These are phyloP conservation scores for Pseudomugil tenellus DNA, from an alignment of 2,797 vertebrate species.

Conservation along the genomic window DNA sequence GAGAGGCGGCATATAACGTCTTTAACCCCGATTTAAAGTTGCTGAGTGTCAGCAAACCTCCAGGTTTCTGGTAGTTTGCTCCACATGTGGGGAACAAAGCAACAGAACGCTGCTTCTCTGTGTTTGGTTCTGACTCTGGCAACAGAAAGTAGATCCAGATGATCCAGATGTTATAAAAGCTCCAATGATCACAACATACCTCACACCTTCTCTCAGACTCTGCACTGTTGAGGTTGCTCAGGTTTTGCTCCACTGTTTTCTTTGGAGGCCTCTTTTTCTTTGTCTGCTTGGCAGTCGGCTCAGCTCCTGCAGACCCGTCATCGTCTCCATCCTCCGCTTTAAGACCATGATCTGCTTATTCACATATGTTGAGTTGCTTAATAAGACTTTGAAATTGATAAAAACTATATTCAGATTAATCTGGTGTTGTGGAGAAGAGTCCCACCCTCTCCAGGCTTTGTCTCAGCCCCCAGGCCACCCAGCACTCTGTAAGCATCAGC, in stretches of 20 bases:
- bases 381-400: too few species aligned
- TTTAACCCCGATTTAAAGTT: too few species aligned
- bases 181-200: slow-evolving; percentile 71
- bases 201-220: slow-evolving; percentile 85
- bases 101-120: too few species aligned
- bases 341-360: slow-evolving; percentile 49
- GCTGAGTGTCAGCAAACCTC: too few species aligned
- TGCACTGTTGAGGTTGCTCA: slow-evolving; percentile 88
- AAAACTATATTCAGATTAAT: neutral
- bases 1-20: too few species aligned
- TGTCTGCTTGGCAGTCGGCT: slow-evolving; percentile 69
- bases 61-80: too few species aligned
- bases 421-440: neutral
- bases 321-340: slow-evolving; percentile 44
- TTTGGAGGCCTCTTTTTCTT: slow-evolving; percentile 87
- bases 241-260: slow-evolving; percentile 91
- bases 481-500: slow-evolving; percentile 91
- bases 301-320: slow-evolving; percentile 19
- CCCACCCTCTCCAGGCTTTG: slow-evolving; percentile 75
- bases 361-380: neutral
- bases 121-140: too few species aligned
- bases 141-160: too few species aligned
- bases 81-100: too few species aligned
- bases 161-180: too few species aligned
- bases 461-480: slow-evolving; percentile 88